Conservation (phyloP, 2,888 invertebrate genomes). For the Patella pellucida region DNA sequence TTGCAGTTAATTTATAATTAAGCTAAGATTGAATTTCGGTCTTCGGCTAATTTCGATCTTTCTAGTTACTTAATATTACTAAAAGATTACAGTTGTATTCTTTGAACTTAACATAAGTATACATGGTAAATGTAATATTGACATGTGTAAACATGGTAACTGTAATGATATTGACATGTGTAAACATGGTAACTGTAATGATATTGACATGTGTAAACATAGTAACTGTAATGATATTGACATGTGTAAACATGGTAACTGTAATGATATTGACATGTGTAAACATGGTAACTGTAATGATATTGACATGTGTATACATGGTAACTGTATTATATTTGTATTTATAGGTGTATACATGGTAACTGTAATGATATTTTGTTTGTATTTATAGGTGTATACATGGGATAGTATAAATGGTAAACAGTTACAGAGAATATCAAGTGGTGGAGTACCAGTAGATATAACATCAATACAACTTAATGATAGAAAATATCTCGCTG, state of each 20-base stretch:
- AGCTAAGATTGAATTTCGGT: too few species aligned
- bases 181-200: not conserved
- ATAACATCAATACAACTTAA: slow-evolving; percentile 51
- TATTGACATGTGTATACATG: slow-evolving; percentile 56
- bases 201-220: slow-evolving; percentile 54
- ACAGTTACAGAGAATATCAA: slow-evolving; percentile 51
- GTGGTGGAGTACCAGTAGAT: slow-evolving; percentile 55
- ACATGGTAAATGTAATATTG: too few species aligned
- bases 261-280: slow-evolving; percentile 43
- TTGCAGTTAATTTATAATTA: too few species aligned
- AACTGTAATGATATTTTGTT: not conserved
- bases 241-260: slow-evolving; percentile 56
- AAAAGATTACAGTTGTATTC: too few species aligned
- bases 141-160: not conserved
- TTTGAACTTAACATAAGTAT: too few species aligned
- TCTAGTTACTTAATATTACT: too few species aligned
- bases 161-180: not conserved
- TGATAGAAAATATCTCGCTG: slow-evolving; percentile 49
- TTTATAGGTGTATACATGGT: slow-evolving; percentile 61
- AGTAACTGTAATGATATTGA: slow-evolving; percentile 42
- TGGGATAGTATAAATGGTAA: slow-evolving; percentile 62
- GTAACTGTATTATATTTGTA: slow-evolving; percentile 23
- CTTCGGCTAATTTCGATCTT: too few species aligned
- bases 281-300: slow-evolving; percentile 47
- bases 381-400: slow-evolving; percentile 52